Base-by-base conservation (phyloP, 2,113 vertebrate species). In the Lampris incognitus region DNA sequence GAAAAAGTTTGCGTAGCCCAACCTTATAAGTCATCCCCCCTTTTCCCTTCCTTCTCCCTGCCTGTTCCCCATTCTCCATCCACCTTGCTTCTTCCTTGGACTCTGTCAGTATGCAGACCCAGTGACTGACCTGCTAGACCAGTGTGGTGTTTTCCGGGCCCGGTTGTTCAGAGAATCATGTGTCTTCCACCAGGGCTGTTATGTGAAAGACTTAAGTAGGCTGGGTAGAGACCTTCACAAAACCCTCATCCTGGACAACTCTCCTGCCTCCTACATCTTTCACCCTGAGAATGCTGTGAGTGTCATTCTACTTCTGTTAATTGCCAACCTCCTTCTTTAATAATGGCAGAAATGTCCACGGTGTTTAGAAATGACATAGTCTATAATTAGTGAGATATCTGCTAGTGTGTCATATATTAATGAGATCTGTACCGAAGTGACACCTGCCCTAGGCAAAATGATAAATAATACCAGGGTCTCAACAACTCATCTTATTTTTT, bases 111-210 rank as follows among this genome's bases (percentile, higher is more conserved):
- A 97, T 24, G 96, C 96, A 1, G 96, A 97, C 89, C 96, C 96
- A 0, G 96, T 97, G 78, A 96, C 96, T 0, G 96, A 97, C 86
- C 94, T 97, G 84, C 91, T 97, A 88, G 96, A 97, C 76, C 93
- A 93, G 44, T 89, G 92, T 37, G 94, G 95, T 0, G 94, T 97
- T 41, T 97, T 97, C 86, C 91, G 95, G 78, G 58, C 95, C 59
- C 95, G 96, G 61, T 91, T 97, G 0, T 97, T 97, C 90, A 94
- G 96, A 38, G 96, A 97, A 79, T 96, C 96, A 4, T 97, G 96
- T 11, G 96, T 97, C n/a, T 97, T 96, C 90, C 96, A 97, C 83
- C 96, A 96, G 85, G 96, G 96, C 70, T 97, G 95, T 88, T 97
- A 97, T 0, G 96, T 97, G 60, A 97, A 97, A 89, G 96, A 97